Conservation (phyloP, 1,140 invertebrate species). For the Cecropterus lyciades region DNA sequence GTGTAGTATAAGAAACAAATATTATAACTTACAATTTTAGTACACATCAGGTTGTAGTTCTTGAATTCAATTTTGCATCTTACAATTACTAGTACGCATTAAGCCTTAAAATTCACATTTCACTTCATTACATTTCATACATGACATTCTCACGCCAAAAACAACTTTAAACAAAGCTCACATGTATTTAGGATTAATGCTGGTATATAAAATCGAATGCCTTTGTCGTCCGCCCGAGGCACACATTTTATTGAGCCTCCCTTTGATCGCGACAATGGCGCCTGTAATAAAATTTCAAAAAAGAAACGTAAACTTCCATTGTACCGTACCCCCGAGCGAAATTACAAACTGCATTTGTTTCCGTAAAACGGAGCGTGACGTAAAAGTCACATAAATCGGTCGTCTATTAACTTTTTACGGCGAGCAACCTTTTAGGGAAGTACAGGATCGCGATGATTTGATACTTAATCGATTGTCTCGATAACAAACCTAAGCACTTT, state of each 20-base stretch:
- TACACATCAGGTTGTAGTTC: too few species aligned
- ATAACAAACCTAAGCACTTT: constrained; percentile 23
- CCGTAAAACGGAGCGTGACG: constrained; percentile 47
- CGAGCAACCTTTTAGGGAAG: constrained; percentile 2
- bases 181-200: constrained; percentile 49
- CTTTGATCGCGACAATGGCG: constrained; percentile 61
- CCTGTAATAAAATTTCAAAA: constrained; percentile 65
- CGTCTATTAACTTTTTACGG: too few species aligned
- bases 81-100: too few species aligned
- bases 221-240: constrained; percentile 42
- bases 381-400: constrained; percentile 23
- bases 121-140: too few species aligned
- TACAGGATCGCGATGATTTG: constrained; percentile 43
- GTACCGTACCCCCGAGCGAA: constrained; percentile 46
- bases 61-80: too few species aligned
- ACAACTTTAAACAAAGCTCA: constrained; percentile 19
- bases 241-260: constrained; percentile 57
- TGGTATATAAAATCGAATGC: constrained; percentile 50
- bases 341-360: constrained; percentile 58
- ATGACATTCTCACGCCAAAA: constrained; percentile 14
- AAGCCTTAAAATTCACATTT: too few species aligned
- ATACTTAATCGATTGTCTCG: constrained; percentile 45
- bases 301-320: constrained; percentile 51
- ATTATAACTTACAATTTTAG: too few species aligned
- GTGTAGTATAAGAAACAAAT: too few species aligned